Evolutionary conservation across 92 coral and sea anemone species (phyloP).

Genomic region (Blastomussa wellsi): DNA sequence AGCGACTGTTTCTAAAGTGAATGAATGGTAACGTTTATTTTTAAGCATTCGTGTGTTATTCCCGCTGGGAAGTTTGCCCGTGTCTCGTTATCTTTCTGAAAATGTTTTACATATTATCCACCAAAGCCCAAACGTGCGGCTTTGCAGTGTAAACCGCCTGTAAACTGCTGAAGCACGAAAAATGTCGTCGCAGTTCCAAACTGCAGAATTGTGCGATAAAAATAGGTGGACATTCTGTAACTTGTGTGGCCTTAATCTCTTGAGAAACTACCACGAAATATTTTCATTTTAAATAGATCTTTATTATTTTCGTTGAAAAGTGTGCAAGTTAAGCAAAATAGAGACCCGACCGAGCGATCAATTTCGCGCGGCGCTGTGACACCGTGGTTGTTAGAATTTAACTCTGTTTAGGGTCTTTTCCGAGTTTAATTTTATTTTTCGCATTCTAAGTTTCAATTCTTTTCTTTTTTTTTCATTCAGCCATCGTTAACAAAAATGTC

Average conservation of each 20-base stretch:
- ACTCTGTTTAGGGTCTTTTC: neutral
- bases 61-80: slow-evolving; percentile 40
- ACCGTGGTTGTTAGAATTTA: slow-evolving; percentile 28
- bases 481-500: slow-evolving; percentile 22
- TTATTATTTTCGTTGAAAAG: slow-evolving; percentile 19
- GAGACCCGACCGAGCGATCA: slow-evolving; percentile 48
- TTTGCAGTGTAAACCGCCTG: slow-evolving; percentile 7
- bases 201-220: neutral
- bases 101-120: slow-evolving; percentile 30
- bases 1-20: neutral
- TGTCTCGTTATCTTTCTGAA: slow-evolving; percentile 27
- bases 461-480: slow-evolving; percentile 12
- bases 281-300: neutral
- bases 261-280: neutral
- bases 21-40: slow-evolving; percentile 14
- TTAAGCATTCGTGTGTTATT: neutral
- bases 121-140: slow-evolving; percentile 14
- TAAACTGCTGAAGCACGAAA: neutral
- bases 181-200: neutral
- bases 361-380: slow-evolving; percentile 44
- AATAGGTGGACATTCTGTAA: neutral
- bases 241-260: neutral
- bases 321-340: slow-evolving; percentile 34
- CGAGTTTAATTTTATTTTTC: slow-evolving; percentile 22
- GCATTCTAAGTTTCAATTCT: neutral